phyloP scores from a whole-genome alignment of 1,140 invertebrate genomes.

The Tetraneura akinire region DNA sequence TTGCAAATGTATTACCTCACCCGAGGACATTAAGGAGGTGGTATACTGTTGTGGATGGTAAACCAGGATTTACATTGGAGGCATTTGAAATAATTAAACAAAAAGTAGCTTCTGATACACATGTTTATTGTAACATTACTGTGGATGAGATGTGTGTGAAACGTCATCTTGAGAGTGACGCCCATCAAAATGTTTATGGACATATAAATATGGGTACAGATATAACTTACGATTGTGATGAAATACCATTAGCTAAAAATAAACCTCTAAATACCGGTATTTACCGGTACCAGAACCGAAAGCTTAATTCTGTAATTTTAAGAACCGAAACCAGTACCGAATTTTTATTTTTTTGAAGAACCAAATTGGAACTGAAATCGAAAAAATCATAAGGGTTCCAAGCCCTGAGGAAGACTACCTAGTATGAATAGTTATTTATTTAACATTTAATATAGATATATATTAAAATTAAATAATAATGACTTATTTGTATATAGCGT shows the following conservation, averaged over 20 bases:
- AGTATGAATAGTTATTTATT: no score
- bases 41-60: slow-evolving; percentile 1
- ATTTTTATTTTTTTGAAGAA: no score
- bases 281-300: no score
- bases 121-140: not conserved
- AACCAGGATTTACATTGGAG: not conserved
- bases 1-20: not conserved
- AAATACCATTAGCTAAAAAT: not conserved
- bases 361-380: no score
- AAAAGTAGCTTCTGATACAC: not conserved
- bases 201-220: not conserved
- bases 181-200: not conserved
- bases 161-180: not conserved
- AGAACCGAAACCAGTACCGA: no score
- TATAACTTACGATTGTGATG: not conserved
- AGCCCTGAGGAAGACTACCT: no score
- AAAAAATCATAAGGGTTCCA: no score
- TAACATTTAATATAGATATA: no score
- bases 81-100: not conserved
- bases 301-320: no score
- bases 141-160: not conserved
- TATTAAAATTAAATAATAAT: no score
- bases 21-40: not conserved
- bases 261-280: no score
- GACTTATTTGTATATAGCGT: no score